Conservation (phyloP, 2,797 vertebrate genomes). For the Nasua narica region DNA sequence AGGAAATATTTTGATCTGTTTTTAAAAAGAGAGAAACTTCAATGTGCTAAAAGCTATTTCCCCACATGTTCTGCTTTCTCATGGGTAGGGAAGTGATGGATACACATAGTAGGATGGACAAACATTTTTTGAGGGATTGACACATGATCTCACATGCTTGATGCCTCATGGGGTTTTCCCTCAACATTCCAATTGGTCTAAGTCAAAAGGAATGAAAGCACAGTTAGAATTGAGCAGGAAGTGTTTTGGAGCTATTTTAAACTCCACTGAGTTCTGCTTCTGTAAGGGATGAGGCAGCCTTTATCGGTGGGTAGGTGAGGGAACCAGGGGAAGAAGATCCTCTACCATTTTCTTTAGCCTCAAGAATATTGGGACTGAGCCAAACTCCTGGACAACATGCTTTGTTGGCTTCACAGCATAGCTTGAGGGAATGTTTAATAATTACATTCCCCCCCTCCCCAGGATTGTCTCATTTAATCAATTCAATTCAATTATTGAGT, state of each 20-base stretch:
- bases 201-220: conserved; percentile 48
- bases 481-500: background rate
- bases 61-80: background rate
- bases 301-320: background rate
- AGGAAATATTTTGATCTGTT: conserved; percentile 18
- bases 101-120: background rate
- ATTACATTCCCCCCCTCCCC: background rate
- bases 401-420: background rate
- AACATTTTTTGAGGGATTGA: conserved; percentile 50
- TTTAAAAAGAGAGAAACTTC: background rate
- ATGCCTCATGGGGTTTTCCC: conserved; percentile 64
- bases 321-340: background rate
- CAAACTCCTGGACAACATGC: background rate
- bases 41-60: background rate
- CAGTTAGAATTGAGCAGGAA: conserved; percentile 39
- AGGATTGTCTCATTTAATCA: background rate
- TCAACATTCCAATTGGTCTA: conserved; percentile 60
- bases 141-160: conserved; percentile 50
- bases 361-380: background rate
- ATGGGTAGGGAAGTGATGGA: background rate
- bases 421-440: background rate
- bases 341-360: background rate
- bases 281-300: background rate
- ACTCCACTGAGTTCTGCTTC: background rate
- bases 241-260: conserved; percentile 57